A percentile compares a stretch with the other conserved stretches of the same genome.
Conservation (phyloP, 2,113 vertebrate genomes). For the Hypocryptadius cinnamomeus region DNA sequence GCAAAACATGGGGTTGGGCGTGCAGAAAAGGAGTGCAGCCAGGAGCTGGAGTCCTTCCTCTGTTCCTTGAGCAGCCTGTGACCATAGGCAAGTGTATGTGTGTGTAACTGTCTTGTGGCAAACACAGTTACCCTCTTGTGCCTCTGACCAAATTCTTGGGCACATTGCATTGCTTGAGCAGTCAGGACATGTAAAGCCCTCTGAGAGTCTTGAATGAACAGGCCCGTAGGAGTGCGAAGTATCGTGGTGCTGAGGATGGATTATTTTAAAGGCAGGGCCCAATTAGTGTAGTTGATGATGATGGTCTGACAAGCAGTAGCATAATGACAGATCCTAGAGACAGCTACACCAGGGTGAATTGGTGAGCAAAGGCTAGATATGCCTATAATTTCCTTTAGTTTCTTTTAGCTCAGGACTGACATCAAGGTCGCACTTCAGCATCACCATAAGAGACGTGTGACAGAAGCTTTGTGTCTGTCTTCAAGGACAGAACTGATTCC, state of each 20-base stretch:
- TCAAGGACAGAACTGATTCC: background rate
- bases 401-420: background rate
- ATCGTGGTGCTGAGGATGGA: background rate
- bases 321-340: background rate
- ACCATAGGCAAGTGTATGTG: background rate
- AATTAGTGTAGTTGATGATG: background rate
- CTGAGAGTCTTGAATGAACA: constrained; percentile 18
- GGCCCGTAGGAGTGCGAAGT: background rate
- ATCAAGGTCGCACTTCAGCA: background rate
- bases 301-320: background rate
- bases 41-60: background rate
- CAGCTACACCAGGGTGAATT: background rate
- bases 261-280: constrained; percentile 37
- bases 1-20: background rate
- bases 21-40: background rate
- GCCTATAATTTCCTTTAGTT: background rate
- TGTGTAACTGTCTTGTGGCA: background rate
- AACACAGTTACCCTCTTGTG: background rate
- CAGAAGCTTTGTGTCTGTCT: background rate
- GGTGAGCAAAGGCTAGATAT: background rate
- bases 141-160: constrained; percentile 23
- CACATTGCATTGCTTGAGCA: background rate
- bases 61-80: background rate
- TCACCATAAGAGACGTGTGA: rapidly evolving
- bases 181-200: background rate